These are phyloP conservation scores for Cotesia vestalis DNA, from an alignment of 1,140 invertebrate genomes.

Conservation along the genomic window DNA sequence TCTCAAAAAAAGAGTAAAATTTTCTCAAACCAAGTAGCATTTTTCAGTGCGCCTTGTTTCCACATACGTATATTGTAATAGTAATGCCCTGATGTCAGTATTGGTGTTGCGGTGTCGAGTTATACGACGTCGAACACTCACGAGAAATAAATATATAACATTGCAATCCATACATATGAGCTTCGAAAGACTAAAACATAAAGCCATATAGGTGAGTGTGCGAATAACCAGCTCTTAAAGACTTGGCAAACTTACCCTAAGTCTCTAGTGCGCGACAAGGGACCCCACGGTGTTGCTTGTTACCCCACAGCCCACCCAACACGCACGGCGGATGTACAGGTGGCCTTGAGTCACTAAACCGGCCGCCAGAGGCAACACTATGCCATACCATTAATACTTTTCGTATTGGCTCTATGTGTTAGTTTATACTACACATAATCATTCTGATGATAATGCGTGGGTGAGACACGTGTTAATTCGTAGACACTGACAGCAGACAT, in stretches of 20 bases:
- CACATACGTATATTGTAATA: not conserved
- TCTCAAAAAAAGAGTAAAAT: no score
- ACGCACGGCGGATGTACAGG: constrained; percentile 42
- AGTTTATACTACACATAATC: not conserved
- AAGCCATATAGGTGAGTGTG: constrained; percentile 10
- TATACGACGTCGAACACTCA: constrained; percentile 35
- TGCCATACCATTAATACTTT: not conserved
- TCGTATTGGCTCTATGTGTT: not conserved
- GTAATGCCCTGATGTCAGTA: constrained; percentile 10
- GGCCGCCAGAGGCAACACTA: constrained; percentile 1
- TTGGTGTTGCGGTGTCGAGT: constrained; percentile 33
- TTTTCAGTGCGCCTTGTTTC: no score
- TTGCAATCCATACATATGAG: not conserved
- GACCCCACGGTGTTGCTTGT: constrained; percentile 40
- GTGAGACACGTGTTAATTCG: constrained; percentile 16
- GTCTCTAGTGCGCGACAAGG: not conserved
- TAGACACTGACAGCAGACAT: not conserved
- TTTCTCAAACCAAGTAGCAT: no score
- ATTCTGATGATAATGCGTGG: not conserved
- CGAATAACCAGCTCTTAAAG: not conserved
- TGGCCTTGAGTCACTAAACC: constrained; percentile 42
- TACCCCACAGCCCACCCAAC: constrained; percentile 45
- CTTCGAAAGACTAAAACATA: constrained; percentile 11
- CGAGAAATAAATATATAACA: constrained; percentile 3
- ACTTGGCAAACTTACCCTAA: constrained; percentile 28